phyloP scores from a whole-genome alignment of 2,888 invertebrate species.

The Ceraclea dissimilis region DNA sequence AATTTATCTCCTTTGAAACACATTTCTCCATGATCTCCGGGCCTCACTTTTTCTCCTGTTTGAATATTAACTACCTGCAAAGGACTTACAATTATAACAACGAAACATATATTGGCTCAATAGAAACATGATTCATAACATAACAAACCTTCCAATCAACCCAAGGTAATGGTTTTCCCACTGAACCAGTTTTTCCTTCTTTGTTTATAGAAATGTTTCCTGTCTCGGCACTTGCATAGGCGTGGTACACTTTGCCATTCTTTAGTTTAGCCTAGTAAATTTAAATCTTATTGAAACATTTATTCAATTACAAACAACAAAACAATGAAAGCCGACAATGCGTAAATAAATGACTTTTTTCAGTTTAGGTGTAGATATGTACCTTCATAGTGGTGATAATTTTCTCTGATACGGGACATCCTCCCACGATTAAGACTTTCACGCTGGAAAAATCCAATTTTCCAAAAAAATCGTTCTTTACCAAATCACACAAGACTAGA shows the following conservation, averaged over 20 bases:
- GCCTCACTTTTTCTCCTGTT: conserved; percentile 38
- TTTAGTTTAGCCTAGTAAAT: background rate
- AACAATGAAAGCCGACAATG: too few species aligned
- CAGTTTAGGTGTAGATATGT: too few species aligned
- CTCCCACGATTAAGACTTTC: background rate
- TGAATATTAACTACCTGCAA: too few species aligned
- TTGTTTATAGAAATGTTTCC: background rate
- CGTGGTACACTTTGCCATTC: background rate
- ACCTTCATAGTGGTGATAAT: too few species aligned
- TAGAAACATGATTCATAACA: too few species aligned
- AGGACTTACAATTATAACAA: too few species aligned
- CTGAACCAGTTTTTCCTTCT: background rate
- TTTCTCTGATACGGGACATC: too few species aligned
- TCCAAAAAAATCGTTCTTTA: background rate
- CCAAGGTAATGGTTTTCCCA: background rate
- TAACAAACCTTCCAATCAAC: background rate
- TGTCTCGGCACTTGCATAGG: background rate
- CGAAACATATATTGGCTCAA: background rate
- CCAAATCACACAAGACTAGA: background rate
- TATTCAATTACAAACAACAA: too few species aligned
- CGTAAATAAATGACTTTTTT: too few species aligned
- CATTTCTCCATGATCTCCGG: conserved; percentile 47
- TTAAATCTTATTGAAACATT: too few species aligned
- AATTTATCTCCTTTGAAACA: conserved; percentile 31
- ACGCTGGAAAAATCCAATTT: background rate